Conservation (phyloP, 2,888 invertebrate species). For the Cheilosia soror region DNA sequence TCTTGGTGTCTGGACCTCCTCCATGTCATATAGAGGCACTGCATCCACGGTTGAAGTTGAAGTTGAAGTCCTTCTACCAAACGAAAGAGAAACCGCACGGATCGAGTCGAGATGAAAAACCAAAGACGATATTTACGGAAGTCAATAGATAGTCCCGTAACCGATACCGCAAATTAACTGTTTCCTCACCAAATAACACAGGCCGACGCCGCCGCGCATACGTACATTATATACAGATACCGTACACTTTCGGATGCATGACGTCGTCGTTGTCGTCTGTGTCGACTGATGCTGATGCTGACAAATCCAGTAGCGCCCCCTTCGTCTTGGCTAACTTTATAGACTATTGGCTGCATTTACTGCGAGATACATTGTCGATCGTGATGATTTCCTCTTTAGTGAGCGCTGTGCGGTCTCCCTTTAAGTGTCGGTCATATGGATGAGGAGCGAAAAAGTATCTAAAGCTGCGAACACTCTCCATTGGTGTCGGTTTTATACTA, state of each 20-base stretch:
- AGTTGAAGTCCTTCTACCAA: slow-evolving; percentile 58
- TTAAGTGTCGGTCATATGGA: slow-evolving; percentile 75
- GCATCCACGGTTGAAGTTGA: slow-evolving; percentile 14
- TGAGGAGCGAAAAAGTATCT: slow-evolving; percentile 70
- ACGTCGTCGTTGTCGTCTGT: slow-evolving; percentile 46
- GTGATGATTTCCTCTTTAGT: slow-evolving; percentile 72
- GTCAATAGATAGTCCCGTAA: slow-evolving; percentile 76
- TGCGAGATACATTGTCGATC: slow-evolving; percentile 67
- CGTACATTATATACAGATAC: not conserved
- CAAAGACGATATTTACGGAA: slow-evolving; percentile 76
- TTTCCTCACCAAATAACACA: slow-evolving; percentile 76
- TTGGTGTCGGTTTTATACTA: slow-evolving; percentile 55
- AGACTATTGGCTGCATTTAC: slow-evolving; percentile 35
- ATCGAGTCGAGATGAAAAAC: slow-evolving; percentile 57
- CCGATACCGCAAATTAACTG: slow-evolving; percentile 76
- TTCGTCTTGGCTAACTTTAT: slow-evolving; percentile 33
- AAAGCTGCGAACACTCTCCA: slow-evolving; percentile 60
- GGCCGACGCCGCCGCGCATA: slow-evolving; percentile 17
- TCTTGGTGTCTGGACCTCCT: slow-evolving; percentile 53
- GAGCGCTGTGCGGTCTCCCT: slow-evolving; percentile 73
- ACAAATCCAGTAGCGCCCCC: slow-evolving; percentile 51
- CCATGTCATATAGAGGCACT: slow-evolving; percentile 31
- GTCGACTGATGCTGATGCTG: slow-evolving; percentile 46
- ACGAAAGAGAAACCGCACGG: slow-evolving; percentile 71
- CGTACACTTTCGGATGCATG: slow-evolving; percentile 68